These are phyloP conservation scores for Callospermophilus lateralis DNA, from an alignment of 2,113 vertebrate genomes.

Conservation along the genomic window DNA sequence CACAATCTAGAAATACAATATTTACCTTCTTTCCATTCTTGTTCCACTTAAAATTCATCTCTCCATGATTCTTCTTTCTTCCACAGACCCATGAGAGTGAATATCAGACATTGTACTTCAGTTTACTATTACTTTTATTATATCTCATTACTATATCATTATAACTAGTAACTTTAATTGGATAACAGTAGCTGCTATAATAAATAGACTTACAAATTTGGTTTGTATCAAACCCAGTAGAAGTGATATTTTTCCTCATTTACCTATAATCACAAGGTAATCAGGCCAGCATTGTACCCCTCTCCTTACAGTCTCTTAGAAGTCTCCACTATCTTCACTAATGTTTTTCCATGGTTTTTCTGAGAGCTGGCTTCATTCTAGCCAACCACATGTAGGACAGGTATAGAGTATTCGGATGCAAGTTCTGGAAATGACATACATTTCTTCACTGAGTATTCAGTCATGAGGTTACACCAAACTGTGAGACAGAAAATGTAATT, in stretches of 20 bases:
- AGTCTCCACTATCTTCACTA: neutral
- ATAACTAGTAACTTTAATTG: neutral
- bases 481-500: neutral
- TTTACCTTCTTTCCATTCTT: neutral
- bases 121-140: neutral
- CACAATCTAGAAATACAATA: neutral
- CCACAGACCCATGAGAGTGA: neutral
- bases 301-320: neutral
- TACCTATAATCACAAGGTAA: neutral
- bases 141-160: neutral
- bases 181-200: neutral
- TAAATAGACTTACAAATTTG: neutral
- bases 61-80: neutral
- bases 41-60: neutral
- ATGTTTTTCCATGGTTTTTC: neutral
- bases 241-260: neutral
- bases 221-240: neutral
- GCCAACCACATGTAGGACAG: neutral
- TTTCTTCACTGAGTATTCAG: neutral
- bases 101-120: neutral
- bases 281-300: neutral
- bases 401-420: neutral
- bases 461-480: neutral
- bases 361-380: neutral
- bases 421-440: neutral